Evolutionary conservation across 2,113 vertebrate species (phyloP).

Genomic region (Microcebus ravelobensis): DNA sequence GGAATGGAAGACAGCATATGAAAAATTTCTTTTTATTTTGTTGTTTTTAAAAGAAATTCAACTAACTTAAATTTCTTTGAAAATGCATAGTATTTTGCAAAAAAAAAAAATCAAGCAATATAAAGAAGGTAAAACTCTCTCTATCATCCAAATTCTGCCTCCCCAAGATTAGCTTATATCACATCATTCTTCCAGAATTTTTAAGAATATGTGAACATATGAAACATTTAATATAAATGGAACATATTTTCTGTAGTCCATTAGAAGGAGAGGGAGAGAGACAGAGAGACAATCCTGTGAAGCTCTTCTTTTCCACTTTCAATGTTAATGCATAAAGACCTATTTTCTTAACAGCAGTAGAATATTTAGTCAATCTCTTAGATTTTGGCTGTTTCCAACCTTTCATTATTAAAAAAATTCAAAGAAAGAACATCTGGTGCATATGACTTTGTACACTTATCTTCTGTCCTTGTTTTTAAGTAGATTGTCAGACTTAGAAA

Average conservation of each 20-base stretch:
- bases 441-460: neutral
- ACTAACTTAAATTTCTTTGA: neutral
- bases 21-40: neutral
- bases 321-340: neutral
- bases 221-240: neutral
- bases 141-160: neutral
- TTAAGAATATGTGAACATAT: neutral
- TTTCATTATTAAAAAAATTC: neutral
- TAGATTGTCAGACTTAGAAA: slow-evolving; percentile 59
- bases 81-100: neutral
- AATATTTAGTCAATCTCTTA: neutral
- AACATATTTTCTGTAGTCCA: neutral
- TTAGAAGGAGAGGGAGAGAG: neutral
- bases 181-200: neutral
- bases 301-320: neutral
- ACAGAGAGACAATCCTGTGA: neutral
- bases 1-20: neutral
- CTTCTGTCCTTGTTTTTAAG: neutral
- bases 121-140: neutral
- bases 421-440: neutral
- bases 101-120: neutral
- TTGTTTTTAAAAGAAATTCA: neutral
- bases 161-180: neutral
- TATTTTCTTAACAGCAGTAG: neutral
- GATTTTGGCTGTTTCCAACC: neutral